A percentile compares a stretch with the other conserved stretches of the same genome.
phyloP scores from a whole-genome alignment of 2,888 invertebrate genomes.

The Osmoderma eremita region DNA sequence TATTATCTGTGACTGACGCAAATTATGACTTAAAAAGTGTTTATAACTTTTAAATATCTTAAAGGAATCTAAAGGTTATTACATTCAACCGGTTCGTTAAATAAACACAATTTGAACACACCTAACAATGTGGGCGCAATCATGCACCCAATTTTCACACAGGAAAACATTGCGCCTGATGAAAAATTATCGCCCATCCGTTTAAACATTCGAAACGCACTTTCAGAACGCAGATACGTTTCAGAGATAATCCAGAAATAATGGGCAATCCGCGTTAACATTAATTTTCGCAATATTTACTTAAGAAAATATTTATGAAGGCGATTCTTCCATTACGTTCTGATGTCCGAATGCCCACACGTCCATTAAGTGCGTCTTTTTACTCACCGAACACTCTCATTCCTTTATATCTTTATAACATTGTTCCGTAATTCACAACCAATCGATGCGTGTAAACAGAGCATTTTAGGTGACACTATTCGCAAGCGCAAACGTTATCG shows the following conservation, averaged over 20 bases:
- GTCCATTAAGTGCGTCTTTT: slow-evolving; percentile 24
- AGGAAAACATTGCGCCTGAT: slow-evolving; percentile 2
- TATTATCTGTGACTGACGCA: no score
- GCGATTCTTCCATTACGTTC: slow-evolving; percentile 9
- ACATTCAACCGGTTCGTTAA: no score
- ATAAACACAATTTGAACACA: no score
- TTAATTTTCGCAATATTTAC: slow-evolving; percentile 20
- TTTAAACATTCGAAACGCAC: not conserved
- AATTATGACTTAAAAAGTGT: no score
- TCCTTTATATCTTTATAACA: slow-evolving; percentile 36
- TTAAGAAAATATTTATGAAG: slow-evolving; percentile 18
- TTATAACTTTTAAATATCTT: no score
- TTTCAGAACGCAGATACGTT: not conserved
- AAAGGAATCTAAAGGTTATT: no score
- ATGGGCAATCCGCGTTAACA: not conserved
- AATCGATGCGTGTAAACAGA: slow-evolving; percentile 36
- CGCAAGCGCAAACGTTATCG: slow-evolving; percentile 23
- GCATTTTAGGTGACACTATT: slow-evolving; percentile 33
- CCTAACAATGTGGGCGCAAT: not conserved
- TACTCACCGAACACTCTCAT: slow-evolving; percentile 28
- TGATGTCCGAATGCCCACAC: slow-evolving; percentile 29
- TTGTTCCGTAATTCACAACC: slow-evolving; percentile 36
- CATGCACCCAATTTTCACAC: not conserved
- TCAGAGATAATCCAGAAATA: slow-evolving; percentile 6
- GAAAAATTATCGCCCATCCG: slow-evolving; percentile 3